Evolutionary conservation across 2,113 vertebrate genomes (phyloP), one percentile per base, ranked within the genome.

Genomic region (Polypterus senegalus): DNA sequence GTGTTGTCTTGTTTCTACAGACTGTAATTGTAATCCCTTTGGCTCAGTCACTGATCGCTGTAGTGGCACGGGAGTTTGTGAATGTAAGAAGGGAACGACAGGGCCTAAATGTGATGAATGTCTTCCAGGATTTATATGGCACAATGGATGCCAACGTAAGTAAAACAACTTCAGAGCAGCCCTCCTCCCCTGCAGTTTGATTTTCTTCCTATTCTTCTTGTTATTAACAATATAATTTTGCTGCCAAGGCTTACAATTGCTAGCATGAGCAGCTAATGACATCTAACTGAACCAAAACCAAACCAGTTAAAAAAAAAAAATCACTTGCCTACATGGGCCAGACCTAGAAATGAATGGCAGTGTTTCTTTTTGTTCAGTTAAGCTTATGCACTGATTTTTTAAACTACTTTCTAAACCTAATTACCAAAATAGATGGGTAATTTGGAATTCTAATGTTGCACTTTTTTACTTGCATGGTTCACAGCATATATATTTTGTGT

Each of bases 1-100:
- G 79, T 94, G 88, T 87, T 85, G 77, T 95, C 88, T 92, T 91
- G 86, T 97, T 89, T 93, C 90, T 92, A 75, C 93, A 98, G 94
- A 94, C 77, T 98, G 94, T 94, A 91, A 91, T 86, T 98, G 94
- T 97, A 92, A 94, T 86, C 90, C 89, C 82, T 85, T 85, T 89
- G 94, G 94, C 84, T 96, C 94, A 84, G 85, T 92, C 87, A 91
- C 82, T 88, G 90, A 88, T 82, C 91, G 86, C 87, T 98, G 94
- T 95, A 97, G 97, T 93, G 91, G 84, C 89, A 96, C 90, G 83
- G 94, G 94, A 93, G 90, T 90, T 90, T 98, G 94, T 97, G 89
- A 91, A 86, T 98, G 94, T 94, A 98, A 97, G 89, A 84, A 90
- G 80, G 93, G 94, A 85, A 82, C 92, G 3, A 90, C 92, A 83